Evolutionary conservation across 2,797 vertebrate species (phyloP).

Genomic region (Etheostoma nigrum): DNA sequence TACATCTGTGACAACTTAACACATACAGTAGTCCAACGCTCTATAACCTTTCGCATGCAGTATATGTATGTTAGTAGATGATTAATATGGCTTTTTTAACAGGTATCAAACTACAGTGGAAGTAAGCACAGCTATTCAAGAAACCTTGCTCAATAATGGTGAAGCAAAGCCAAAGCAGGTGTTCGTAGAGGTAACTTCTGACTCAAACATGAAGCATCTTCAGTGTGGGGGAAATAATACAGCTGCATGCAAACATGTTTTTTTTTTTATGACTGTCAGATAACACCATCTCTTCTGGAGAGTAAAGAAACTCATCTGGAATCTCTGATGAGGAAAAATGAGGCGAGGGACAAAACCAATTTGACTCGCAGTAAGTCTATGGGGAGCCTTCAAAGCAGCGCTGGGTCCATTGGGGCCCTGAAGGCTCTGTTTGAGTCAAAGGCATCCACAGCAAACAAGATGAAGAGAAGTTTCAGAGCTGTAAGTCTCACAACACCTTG

Average conservation of each 20-base stretch:
- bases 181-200: slow-evolving; percentile 50
- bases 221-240: neutral
- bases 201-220: neutral
- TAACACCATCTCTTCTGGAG: slow-evolving; percentile 15
- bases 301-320: slow-evolving; percentile 35
- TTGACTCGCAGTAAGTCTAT: slow-evolving; percentile 80
- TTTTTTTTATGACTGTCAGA: slow-evolving; percentile 39
- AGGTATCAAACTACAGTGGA: slow-evolving; percentile 76
- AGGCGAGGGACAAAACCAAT: slow-evolving; percentile 39
- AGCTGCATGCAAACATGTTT: neutral
- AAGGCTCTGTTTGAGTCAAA: slow-evolving; percentile 81
- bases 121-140: slow-evolving; percentile 24
- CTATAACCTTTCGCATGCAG: neutral
- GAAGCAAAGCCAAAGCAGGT: slow-evolving; percentile 45
- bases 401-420: slow-evolving; percentile 68
- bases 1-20: slow-evolving; percentile 1
- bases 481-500: slow-evolving; percentile 1
- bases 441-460: slow-evolving; percentile 9
- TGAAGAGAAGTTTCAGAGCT: slow-evolving; percentile 44
- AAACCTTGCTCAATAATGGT: neutral
- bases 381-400: slow-evolving; percentile 69
- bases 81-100: slow-evolving; percentile 18
- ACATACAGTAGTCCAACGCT: neutral
- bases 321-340: slow-evolving; percentile 46
- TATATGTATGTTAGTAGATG: neutral